Conservation (phyloP, 2,888 invertebrate genomes). For the Iselma pallidipennis region DNA sequence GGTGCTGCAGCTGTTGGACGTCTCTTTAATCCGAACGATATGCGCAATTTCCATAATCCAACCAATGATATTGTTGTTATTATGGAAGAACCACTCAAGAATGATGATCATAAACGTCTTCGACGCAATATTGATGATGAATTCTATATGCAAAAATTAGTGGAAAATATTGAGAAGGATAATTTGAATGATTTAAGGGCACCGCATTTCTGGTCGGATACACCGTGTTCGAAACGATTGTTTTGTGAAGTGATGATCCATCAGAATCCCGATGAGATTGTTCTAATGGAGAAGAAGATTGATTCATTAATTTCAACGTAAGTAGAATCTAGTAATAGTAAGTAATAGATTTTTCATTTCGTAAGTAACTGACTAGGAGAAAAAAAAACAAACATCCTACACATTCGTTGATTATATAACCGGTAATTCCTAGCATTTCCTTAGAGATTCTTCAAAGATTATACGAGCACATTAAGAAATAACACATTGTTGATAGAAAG, state of each 20-base stretch:
- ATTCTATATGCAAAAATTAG: conserved; percentile 48
- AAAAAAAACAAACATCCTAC: neutral
- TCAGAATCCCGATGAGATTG: conserved; percentile 70
- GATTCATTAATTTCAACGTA: conserved; percentile 71
- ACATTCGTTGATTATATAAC: neutral
- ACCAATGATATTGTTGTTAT: conserved; percentile 45
- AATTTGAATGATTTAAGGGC: conserved; percentile 42
- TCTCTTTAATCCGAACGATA: conserved; percentile 57
- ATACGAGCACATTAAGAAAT: neutral
- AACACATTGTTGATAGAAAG: conserved; percentile 29
- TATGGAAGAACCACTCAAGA: conserved; percentile 38
- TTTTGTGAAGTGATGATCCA: conserved; percentile 76
- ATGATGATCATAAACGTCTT: conserved; percentile 32
- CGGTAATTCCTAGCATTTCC: neutral
- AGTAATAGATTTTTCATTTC: conserved; percentile 11
- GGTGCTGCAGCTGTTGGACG: conserved; percentile 80
- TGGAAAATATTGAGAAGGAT: conserved; percentile 45
- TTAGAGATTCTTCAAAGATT: neutral
- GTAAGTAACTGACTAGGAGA: too few species aligned
- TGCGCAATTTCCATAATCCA: conserved; percentile 41
- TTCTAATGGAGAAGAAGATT: conserved; percentile 82
- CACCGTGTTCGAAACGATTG: conserved; percentile 76
- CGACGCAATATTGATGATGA: conserved; percentile 55
- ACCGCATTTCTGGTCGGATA: conserved; percentile 68
- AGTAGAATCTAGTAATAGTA: conserved; percentile 54